phyloP scores from a whole-genome alignment of 2,797 vertebrate genomes.

The Alexandromys oeconomus region DNA sequence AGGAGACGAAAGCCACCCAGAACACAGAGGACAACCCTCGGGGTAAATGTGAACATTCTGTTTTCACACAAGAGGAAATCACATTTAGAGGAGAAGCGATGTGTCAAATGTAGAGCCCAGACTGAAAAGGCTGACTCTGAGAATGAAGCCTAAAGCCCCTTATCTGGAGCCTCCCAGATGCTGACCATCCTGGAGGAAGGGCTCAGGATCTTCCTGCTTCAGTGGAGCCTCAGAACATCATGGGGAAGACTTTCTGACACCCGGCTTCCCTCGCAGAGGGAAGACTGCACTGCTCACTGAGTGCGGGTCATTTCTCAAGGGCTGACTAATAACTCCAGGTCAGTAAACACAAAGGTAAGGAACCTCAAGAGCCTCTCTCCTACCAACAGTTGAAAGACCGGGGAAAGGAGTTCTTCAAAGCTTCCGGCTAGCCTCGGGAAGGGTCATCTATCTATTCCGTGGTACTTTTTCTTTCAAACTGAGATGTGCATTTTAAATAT shows the following conservation, averaged over 20 bases:
- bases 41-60: not conserved
- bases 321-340: not conserved
- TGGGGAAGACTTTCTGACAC: too few species aligned
- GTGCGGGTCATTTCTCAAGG: not conserved
- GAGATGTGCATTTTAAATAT: not conserved
- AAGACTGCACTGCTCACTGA: not conserved
- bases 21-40: not conserved
- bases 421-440: not conserved
- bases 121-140: not conserved
- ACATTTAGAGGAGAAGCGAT: not conserved
- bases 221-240: accelerated
- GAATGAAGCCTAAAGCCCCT: not conserved
- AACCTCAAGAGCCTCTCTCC: not conserved
- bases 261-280: not conserved
- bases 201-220: not conserved
- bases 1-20: not conserved
- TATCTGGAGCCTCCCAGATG: not conserved
- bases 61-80: not conserved
- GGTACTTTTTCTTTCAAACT: not conserved
- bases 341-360: not conserved
- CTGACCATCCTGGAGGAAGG: accelerated
- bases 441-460: not conserved
- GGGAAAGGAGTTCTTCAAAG: not conserved
- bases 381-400: not conserved
- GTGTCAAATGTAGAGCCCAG: not conserved